Evolutionary conservation across 2,888 invertebrate species (phyloP), one percentile per base, ranked within the genome.

Genomic region (Timandra comae): DNA sequence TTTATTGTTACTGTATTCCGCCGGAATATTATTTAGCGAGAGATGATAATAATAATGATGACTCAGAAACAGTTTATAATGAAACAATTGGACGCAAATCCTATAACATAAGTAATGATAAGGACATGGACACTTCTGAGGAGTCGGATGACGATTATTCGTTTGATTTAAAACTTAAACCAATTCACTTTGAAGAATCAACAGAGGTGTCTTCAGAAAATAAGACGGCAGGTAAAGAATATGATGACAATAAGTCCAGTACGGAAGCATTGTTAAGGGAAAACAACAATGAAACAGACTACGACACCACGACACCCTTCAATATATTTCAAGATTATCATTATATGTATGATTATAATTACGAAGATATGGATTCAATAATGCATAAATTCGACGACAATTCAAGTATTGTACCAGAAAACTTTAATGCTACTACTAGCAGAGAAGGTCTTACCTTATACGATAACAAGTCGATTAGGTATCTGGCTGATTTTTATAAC

Each of bases 401-500:
- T 9, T 7, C 9, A 12, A 30, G 3, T 22, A 22, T 13, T 3
- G 7, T 20, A 31, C 24, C 13, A 21, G 9, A 7, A 16, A 3
- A 24, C 6, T 6, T 4, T 10, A 43, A 41, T 39, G 9, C 11
- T 7, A 48, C 36, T 6, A 5, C 16, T 16, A 1, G 4, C 6
- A 16, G 6, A 16, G 16, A 16, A 16, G 16, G 4, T 16, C 16
- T 16, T 16, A 16, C 16, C n/a, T 12, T 29, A 40, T 29, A 38
- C 27, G 27, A 47, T 42, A 53, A 38, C 29, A 38, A 49, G 16
- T 34, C 32, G 24, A 40, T 38, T n/a, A 43, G 41, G 26, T 43
- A 52, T 37, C 12, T 52, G 5, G 38, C 49, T 19, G 70, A 71
- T 35, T 75, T 78, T 48, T 74, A 62, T 42, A 75, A 70, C 51